These are phyloP conservation scores for Erpornis zantholeuca DNA, from an alignment of 2,113 vertebrate species.

Conservation along the genomic window DNA sequence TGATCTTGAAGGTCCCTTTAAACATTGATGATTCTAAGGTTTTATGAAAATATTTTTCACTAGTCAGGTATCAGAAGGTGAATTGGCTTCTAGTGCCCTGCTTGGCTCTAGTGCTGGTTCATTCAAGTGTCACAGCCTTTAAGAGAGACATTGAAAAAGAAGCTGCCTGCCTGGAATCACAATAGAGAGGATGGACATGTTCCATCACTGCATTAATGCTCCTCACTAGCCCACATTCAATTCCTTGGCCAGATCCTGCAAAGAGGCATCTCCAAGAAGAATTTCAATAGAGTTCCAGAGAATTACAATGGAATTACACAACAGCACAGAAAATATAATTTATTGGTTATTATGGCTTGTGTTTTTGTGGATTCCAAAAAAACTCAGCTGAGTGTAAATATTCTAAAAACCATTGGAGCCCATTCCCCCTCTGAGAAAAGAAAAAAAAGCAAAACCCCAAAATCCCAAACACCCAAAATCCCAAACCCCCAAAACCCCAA, in stretches of 20 bases:
- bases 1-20: background rate
- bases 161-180: background rate
- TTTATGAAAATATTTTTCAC: background rate
- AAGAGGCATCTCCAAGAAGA: slow-evolving; percentile 17
- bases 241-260: slow-evolving; percentile 8
- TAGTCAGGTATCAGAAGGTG: background rate
- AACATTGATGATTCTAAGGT: background rate
- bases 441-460: background rate
- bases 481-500: background rate
- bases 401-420: background rate
- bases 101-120: background rate
- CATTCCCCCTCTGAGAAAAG: background rate
- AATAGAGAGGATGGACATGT: background rate
- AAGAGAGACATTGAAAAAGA: background rate
- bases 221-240: slow-evolving; percentile 28
- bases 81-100: background rate
- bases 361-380: background rate
- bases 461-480: background rate
- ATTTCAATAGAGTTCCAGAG: slow-evolving; percentile 54
- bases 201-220: background rate
- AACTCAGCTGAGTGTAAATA: background rate
- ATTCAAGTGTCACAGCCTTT: background rate
- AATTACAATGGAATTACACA: slow-evolving; percentile 62
- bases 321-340: slow-evolving; percentile 35
- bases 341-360: slow-evolving; percentile 23